These are phyloP conservation scores for Parnassius smintheus DNA, from an alignment of 2,888 invertebrate species.

Conservation along the genomic window DNA sequence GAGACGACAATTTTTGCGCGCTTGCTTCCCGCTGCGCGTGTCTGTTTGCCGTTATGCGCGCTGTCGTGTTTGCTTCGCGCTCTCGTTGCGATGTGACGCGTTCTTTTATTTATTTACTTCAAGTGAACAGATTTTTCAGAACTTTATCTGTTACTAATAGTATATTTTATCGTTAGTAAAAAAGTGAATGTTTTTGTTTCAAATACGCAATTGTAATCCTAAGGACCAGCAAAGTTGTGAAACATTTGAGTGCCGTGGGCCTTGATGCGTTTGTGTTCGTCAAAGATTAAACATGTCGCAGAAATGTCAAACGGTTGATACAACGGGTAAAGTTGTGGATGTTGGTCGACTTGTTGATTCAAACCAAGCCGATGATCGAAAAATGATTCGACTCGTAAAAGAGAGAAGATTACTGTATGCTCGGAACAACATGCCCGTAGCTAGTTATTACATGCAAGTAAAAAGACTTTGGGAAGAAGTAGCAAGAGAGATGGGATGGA, in stretches of 20 bases:
- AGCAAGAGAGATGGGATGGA: slow-evolving; percentile 67
- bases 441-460: slow-evolving; percentile 69
- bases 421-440: slow-evolving; percentile 72
- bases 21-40: slow-evolving; percentile 68
- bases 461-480: slow-evolving; percentile 68
- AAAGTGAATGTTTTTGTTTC: slow-evolving; percentile 9
- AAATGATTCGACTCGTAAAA: slow-evolving; percentile 66
- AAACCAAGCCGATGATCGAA: slow-evolving; percentile 69
- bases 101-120: slow-evolving; percentile 19
- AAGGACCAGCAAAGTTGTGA: neutral
- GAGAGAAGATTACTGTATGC: slow-evolving; percentile 67
- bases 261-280: slow-evolving; percentile 4
- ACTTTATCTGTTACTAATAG: neutral
- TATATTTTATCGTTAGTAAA: neutral
- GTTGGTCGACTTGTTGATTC: slow-evolving; percentile 66
- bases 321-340: slow-evolving; percentile 31
- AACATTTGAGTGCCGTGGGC: slow-evolving; percentile 2
- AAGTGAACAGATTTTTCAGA: neutral
- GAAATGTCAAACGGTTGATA: slow-evolving; percentile 8
- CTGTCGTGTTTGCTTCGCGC: slow-evolving; percentile 53
- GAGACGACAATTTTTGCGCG: slow-evolving; percentile 50
- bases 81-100: slow-evolving; percentile 51
- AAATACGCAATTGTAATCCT: neutral
- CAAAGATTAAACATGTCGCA: slow-evolving; percentile 26
- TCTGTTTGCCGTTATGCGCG: slow-evolving; percentile 70